Evolutionary conservation across 1,140 invertebrate genomes (phyloP), one percentile per base, ranked within the genome.

Genomic region (Drosophila ananassae): DNA sequence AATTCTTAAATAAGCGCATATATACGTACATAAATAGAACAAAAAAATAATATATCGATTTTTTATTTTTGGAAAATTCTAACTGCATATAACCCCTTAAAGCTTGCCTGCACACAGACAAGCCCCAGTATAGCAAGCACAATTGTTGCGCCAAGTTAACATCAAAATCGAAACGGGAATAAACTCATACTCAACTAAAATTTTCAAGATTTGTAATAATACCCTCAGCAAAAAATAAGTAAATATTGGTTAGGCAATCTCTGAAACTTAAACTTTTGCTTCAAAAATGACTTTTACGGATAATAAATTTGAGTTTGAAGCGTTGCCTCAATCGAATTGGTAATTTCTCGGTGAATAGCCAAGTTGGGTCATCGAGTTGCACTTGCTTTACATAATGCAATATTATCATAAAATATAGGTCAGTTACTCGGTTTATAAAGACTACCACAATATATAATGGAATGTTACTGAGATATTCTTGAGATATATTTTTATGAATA

Each of bases 401-500:
- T 47, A 47, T 47, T 47, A 47, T 7, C 21, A 22, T 22, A 22
- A 24, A 22, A 47, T 22, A 22, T 22, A 47, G 21, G 44, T 47
- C 44, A 47, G 17, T 47, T 24, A 9, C 24, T 47, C 9, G 2
- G 21, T 24, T 47, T 47, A 21, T 21, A 47, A 22, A 47, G 12
- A 37, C 1, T n/a, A 37, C 34, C 34, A 9, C 21, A 47, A 1
- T 5, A 12, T 25, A 17, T 32, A 22, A 51, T 62, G 9, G 47
- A 39, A 41, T 17, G 3, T 28, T 28, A 6, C 6, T 28, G 25
- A 28, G 25, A 28, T 28, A 50, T 51, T 24, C 24, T 3, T 51
- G 34, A 51, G 46, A 66, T 63, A 66, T 66, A 51, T 66, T 64
- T 64, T 64, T 61, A 24, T 21, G 53, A 63, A 66, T 68, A 63